A percentile compares a stretch with the other conserved stretches of the same genome.
Evolutionary conservation across 2,113 vertebrate genomes (phyloP).

Genomic region (Rafetus swinhoei): DNA sequence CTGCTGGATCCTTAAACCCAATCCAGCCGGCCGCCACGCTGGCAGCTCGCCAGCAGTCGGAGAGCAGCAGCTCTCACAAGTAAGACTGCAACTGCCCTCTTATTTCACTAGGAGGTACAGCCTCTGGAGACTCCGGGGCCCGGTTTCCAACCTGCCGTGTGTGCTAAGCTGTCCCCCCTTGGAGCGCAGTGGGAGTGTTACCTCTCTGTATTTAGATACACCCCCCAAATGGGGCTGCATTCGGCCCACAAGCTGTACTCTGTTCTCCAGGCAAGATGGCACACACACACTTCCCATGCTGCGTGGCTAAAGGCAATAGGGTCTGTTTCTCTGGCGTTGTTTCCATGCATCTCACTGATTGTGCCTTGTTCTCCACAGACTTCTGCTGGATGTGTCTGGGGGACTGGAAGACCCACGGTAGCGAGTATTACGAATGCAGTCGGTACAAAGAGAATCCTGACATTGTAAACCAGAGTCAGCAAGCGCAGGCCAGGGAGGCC

Average conservation of each 20-base stretch:
- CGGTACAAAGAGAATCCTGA: constrained; percentile 99
- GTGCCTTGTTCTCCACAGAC: constrained; percentile 81
- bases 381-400: constrained; percentile 99
- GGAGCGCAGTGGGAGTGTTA: background rate
- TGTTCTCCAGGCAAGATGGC: background rate
- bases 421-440: constrained; percentile 99
- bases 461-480: constrained; percentile 99
- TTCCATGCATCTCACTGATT: constrained; percentile 17
- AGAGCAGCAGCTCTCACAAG: background rate
- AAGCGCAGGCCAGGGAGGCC: constrained; percentile 98
- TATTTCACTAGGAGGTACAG: constrained; percentile 1
- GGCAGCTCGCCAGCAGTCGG: background rate
- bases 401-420: constrained; percentile 99
- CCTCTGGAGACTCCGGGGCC: background rate
- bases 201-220: background rate
- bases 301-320: constrained; percentile 14
- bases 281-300: background rate
- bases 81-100: background rate
- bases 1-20: background rate
- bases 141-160: background rate
- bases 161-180: background rate
- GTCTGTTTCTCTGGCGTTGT: background rate
- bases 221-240: constrained; percentile 22
- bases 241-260: constrained; percentile 25
- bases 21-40: background rate